A percentile compares a stretch with the other conserved stretches of the same genome.
Conservation (phyloP, 2,113 vertebrate species). For the Notothenia coriiceps region DNA sequence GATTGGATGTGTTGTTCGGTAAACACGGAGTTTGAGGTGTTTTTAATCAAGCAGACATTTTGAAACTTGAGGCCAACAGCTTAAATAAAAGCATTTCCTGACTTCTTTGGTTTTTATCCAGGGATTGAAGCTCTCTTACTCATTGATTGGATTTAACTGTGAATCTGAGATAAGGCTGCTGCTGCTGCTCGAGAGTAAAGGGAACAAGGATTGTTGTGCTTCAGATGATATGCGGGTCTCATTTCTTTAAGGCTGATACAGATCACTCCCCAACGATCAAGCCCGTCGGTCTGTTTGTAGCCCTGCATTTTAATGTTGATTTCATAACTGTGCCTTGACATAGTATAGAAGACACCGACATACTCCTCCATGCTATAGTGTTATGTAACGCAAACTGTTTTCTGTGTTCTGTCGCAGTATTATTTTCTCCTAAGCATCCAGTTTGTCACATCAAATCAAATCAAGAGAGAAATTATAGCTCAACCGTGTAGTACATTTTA, state of each 20-base stretch:
- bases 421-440: slow-evolving; percentile 55
- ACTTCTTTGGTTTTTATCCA: background rate
- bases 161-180: slow-evolving; percentile 25
- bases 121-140: slow-evolving; percentile 28
- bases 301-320: slow-evolving; percentile 71
- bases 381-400: slow-evolving; percentile 76
- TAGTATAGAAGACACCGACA: slow-evolving; percentile 48
- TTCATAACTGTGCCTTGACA: slow-evolving; percentile 75
- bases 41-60: slow-evolving; percentile 5
- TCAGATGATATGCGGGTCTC: slow-evolving; percentile 32
- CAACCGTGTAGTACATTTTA: slow-evolving; percentile 37
- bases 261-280: slow-evolving; percentile 40
- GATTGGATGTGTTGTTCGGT: slow-evolving; percentile 35
- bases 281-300: slow-evolving; percentile 43
- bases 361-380: slow-evolving; percentile 57
- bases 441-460: slow-evolving; percentile 72
- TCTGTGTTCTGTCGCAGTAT: slow-evolving; percentile 54
- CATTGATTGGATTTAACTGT: slow-evolving; percentile 46
- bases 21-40: slow-evolving; percentile 17
- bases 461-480: slow-evolving; percentile 65
- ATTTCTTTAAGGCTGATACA: slow-evolving; percentile 36
- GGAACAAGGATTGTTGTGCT: slow-evolving; percentile 14
- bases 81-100: slow-evolving; percentile 8
- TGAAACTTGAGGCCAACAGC: background rate
- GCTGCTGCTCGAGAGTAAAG: slow-evolving; percentile 10